Base-by-base conservation (phyloP, 2,113 vertebrate species). In the Rallus limicola region DNA sequence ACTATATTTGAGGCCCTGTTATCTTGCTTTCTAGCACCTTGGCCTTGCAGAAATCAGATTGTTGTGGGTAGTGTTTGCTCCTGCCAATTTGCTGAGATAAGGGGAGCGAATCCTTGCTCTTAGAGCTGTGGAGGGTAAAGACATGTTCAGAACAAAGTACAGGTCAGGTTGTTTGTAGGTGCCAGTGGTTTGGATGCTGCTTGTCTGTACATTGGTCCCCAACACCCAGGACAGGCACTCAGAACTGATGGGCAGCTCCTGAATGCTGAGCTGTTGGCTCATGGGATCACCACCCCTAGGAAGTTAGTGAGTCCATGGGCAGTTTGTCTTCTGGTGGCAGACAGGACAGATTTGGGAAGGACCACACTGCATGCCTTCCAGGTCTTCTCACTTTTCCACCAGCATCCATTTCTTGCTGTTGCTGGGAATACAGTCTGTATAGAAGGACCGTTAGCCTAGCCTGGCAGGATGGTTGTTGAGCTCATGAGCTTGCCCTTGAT, bases 391-490 rank as follows among this genome's bases (percentile, higher is more conserved):
- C 46, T 59, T 75, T 44, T n/a, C 33, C 53, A n/a, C 13, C 50
- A 24, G 44, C 3, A 4, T 15, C 53, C 26, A 13, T 28, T 3
- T 2, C 26, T 68, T 75, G 58, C 58, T 2, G 0, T 71, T 75
- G 44, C 33, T 91, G 77, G 55, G 25, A 34, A 34, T 10, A 40
- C 53, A 52, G 17, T 6, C 38, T 69, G 63, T 67, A 79, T 56
- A 64, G 55, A 17, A 2, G 11, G 55, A 8, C 40, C 25, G 65
- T 69, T 12, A 64, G 11, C 9, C n/a, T 88, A 67, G 60, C 5
- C 17, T 0, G 0, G 13, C 65, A 79, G 65, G 29, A 38, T 0
- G 0, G 7, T 71, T 78, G 56, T 64, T 9, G 2, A 0, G 0
- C 53, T 86, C 40, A 59, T 34, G 68, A 77, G 52, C 1, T 33